Conservation (phyloP, 92 coral and sea anemone genomes). For the Epizoanthus stellaris region DNA sequence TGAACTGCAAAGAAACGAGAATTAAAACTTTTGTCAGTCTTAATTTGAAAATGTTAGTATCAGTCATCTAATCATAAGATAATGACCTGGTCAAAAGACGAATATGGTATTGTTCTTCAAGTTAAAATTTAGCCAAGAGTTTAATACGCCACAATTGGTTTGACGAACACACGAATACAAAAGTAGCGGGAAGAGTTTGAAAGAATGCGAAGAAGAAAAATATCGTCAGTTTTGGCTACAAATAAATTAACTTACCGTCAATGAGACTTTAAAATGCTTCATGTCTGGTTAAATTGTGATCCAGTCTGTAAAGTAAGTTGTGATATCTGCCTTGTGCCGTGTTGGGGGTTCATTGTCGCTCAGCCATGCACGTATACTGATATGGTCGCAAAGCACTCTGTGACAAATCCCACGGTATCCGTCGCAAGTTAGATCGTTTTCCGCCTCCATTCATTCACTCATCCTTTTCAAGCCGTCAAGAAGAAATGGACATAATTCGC, state of each 20-base stretch:
- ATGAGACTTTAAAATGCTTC: background rate
- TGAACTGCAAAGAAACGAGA: slow-evolving; percentile 27
- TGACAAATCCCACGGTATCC: background rate
- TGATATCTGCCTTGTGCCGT: background rate
- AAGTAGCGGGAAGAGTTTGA: background rate
- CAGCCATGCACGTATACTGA: background rate
- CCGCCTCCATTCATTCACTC: slow-evolving; percentile 8
- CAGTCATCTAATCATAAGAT: too few species aligned
- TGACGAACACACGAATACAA: background rate
- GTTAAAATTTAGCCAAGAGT: too few species aligned
- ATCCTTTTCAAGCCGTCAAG: background rate
- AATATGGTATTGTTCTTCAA: too few species aligned
- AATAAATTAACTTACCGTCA: background rate
- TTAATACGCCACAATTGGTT: too few species aligned
- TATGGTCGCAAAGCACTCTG: background rate
- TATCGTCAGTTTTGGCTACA: background rate
- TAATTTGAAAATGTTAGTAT: background rate
- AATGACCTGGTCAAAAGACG: too few species aligned
- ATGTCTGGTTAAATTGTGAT: background rate
- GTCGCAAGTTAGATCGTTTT: background rate
- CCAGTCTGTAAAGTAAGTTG: too few species aligned
- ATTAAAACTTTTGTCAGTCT: background rate
- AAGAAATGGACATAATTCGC: background rate
- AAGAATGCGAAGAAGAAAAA: background rate
- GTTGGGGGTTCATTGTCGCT: background rate